Evolutionary conservation across 2,888 invertebrate genomes (phyloP), one percentile per base, ranked within the genome.

Genomic region (Meteorus colon): DNA sequence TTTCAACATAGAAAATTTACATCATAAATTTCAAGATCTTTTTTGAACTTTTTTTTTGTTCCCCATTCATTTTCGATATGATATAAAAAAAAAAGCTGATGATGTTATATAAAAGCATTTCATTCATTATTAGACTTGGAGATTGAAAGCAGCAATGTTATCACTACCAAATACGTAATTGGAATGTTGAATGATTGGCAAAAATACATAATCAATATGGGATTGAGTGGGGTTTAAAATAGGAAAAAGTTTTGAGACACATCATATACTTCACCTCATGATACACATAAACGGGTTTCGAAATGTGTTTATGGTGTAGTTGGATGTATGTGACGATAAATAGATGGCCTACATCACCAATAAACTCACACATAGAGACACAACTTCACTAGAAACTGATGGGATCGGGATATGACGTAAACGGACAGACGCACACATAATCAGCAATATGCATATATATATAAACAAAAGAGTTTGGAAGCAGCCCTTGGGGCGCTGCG

Each of bases 401-500:
- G 55, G 12, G 41, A 12, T 41, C 19, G 55, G 24, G 55, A 55
- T 55, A 55, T 55, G 19, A 55, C 55, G 24, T 19, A n/a, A 45
- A n/a, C 48, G n/a, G 14, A n/a, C n/a, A 55, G 6, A 55, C n/a
- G 2, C 8, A 55, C 55, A 55, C 8, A 55, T 19, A 8, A 19
- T n/a, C 48, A 48, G 10, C 6, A 48, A 48, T n/a, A 48, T 48
- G n/a, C 4, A n/a, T 16, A n/a, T 48, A 48, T 48, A 48, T 16
- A 48, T 16, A 48, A 67, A n/a, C n/a, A n/a, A n/a, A n/a, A 51
- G 77, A 71, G 27, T 72, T 68, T 68, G 55, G 6, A 71, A 37
- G 69, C 63, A 55, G 60, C 66, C 66, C 65, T 60, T 31, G 37
- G 71, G 71, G 71, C 10, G 29, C 65, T 34, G 24, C 60, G 51